These are phyloP conservation scores for Lumbricus terrestris DNA, from an alignment of 2,888 invertebrate species.

Conservation along the genomic window DNA sequence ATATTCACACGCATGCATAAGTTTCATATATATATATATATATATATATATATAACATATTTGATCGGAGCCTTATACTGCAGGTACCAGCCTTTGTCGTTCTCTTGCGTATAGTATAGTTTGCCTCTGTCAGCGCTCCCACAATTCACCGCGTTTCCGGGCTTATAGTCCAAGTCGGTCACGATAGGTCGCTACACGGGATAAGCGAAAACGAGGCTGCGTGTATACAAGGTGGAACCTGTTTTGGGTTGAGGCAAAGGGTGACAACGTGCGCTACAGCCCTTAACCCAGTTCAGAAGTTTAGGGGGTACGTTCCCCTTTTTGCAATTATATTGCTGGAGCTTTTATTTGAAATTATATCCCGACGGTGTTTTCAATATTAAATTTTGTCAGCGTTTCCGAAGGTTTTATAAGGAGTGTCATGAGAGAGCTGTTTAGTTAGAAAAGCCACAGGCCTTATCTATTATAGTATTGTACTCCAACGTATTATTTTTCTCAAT, in stretches of 20 bases:
- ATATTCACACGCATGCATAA: too few species aligned
- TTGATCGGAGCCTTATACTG: background rate
- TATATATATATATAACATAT: too few species aligned
- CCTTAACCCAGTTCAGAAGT: background rate
- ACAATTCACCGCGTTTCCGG: slow-evolving; percentile 3
- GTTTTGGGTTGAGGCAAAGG: background rate
- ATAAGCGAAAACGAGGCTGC: background rate
- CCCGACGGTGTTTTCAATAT: background rate
- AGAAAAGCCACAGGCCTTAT: too few species aligned
- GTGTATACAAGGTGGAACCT: background rate
- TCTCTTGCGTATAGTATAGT: background rate
- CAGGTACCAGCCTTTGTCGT: background rate
- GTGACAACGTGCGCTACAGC: background rate
- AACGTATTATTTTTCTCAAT: too few species aligned
- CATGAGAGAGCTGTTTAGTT: too few species aligned
- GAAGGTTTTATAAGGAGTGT: too few species aligned
- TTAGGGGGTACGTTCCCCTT: too few species aligned
- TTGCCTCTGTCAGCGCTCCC: background rate
- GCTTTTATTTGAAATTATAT: background rate
- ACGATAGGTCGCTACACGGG: background rate
- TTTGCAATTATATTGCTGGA: too few species aligned
- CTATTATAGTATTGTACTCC: too few species aligned
- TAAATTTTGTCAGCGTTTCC: too few species aligned
- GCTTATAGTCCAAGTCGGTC: background rate
- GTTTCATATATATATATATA: too few species aligned